Evolutionary conservation across 2,797 vertebrate genomes (phyloP).

Genomic region (Sebastes hubbsi): DNA sequence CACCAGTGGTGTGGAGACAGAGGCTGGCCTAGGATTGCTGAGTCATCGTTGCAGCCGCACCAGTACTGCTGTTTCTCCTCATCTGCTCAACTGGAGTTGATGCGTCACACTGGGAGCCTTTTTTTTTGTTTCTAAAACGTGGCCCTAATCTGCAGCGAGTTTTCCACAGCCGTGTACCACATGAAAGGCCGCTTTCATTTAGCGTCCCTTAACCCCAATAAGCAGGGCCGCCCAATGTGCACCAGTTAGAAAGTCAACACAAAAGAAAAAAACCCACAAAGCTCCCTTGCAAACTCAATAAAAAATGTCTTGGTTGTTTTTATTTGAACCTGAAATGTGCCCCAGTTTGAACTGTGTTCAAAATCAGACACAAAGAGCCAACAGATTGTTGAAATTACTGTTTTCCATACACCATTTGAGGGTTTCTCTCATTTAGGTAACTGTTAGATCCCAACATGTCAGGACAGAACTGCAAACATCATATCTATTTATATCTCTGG

Average conservation of each 20-base stretch:
- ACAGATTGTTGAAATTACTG: neutral
- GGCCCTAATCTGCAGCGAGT: conserved; percentile 62
- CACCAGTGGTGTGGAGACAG: conserved; percentile 51
- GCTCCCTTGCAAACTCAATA: neutral
- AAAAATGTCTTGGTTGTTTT: conserved; percentile 15
- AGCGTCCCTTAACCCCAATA: conserved; percentile 44
- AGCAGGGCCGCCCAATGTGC: conserved; percentile 26
- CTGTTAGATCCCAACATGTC: neutral
- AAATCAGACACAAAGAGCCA: neutral
- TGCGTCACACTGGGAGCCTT: conserved; percentile 58
- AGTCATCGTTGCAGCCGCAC: conserved; percentile 71
- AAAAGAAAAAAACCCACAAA: neutral
- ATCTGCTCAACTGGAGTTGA: conserved; percentile 61
- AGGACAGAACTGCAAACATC: neutral
- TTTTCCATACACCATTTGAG: conserved; percentile 3
- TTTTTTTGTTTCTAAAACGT: conserved; percentile 40
- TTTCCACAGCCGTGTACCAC: conserved; percentile 72
- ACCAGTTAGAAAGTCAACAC: conserved; percentile 53
- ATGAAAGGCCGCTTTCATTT: conserved; percentile 72
- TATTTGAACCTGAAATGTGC: neutral
- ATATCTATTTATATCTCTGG: neutral
- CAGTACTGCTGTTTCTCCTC: conserved; percentile 59
- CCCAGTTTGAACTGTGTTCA: neutral
- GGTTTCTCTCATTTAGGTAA: neutral
- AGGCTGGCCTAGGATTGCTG: conserved; percentile 64